Base-by-base conservation (phyloP, 2,113 vertebrate species). In the Cyprinus carpio region DNA sequence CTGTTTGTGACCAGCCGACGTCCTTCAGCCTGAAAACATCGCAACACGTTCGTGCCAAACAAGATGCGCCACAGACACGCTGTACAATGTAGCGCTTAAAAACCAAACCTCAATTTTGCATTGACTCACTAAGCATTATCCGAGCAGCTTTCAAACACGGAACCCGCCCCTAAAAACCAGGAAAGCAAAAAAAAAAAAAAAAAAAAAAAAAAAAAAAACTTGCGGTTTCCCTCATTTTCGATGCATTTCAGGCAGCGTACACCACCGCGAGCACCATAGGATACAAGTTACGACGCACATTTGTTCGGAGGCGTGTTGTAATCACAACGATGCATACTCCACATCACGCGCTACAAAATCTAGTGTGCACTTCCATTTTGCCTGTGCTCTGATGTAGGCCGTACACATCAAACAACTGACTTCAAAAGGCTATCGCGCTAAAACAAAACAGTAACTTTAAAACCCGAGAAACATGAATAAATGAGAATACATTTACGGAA, bases 401-500 rank as follows among this genome's bases (percentile, higher is more conserved):
- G 20, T 67, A 23, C 18, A 67, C 79, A 81, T 67, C 79, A 81
- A 81, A 49, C 40, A 27, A 18, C 40, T n/a, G 40, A 51, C 60
- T 65, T 81, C 16, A 29, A 49, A 25, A 67, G 37, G 25, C 25
- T 25, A 5, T 23, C 0, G 6, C 12, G 40, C 9, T 43, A 7
- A 31, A 67, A 64, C 31, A 13, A 51, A 23, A 31, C 25, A 27
- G 0, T 4, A 12, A 12, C 3, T 6, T 20, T 5, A 0, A 62
- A 16, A 27, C 11, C 1, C 13, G 27, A 18, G 0, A 12, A 18
- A 9, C 2, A 54, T 2, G 12, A 37, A 16, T 15, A 9, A 20
- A 2, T 27, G 15, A 29, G 7, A 27, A 18, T 4, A 46, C 12
- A n/a, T 15, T 12, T 12, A 80, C 6, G 1, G 8, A 65, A 64